Evolutionary conservation across 1,140 invertebrate genomes (phyloP), one percentile per base, ranked within the genome.

Genomic region (Yoshiicerus persimilis): DNA sequence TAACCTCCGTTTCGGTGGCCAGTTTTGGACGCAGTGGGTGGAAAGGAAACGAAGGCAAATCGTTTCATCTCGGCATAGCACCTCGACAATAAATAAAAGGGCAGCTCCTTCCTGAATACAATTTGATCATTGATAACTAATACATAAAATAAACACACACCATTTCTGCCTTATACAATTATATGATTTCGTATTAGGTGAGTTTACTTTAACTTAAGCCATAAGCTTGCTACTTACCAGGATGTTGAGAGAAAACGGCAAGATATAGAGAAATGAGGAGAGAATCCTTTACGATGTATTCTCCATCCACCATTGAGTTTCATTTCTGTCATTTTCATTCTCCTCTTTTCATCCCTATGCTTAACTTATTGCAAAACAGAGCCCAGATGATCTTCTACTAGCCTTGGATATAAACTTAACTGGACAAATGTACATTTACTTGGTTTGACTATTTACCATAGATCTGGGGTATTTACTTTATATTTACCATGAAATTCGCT

Each of bases 281-380:
- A 5, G 39, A 85, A 85, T 85, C 56, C 56, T 64, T 85, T 56
- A 70, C 85, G 47, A 64, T 56, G 32, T 86, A 86, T 86, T 64
- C 62, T 85, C 84, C 84, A 64, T 64, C 88, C 32, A 47, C 85
- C 75, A 86, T 88, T 88, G 77, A 84, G 80, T 75, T 88, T 88
- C 87, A 88, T 85, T 88, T 41, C 83, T 64, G 34, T 32, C 34
- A n/a, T 38, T 66, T 23, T 87, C 80, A 84, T 84, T 66, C 47
- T 88, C 86, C 27, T 80, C 34, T 80, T 80, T 80, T 80, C 75
- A 80, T 80, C 75, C 70, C 70, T 10, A 34, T 20, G 27, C 70
- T 77, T 77, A 77, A 77, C 30, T 77, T 66, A 66, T 66, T 66
- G 64, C 30, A 25, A 66, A 66, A 66, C 64, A 64, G 41, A 47